Percentiles rank a stretch among this genome's conserved stretches.
Conservation (phyloP, 2,888 invertebrate species). For the Synergus japonicus region DNA sequence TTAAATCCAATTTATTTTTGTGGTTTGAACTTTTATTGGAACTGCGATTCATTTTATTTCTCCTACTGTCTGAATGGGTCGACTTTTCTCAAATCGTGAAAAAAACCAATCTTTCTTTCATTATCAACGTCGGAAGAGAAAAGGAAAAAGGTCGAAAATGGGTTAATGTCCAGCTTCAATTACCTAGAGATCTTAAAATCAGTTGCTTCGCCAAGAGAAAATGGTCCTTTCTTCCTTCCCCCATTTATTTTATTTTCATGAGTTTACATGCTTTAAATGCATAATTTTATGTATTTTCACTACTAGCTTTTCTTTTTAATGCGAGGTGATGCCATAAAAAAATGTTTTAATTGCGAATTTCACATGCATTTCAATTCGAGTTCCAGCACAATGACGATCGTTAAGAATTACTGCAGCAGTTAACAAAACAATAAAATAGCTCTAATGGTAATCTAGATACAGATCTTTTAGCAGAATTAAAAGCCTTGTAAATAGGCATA, state of each 20-base stretch:
- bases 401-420: not conserved
- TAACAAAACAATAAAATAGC: not conserved
- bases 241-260: constrained; percentile 25
- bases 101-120: constrained; percentile 30
- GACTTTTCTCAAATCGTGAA: constrained; percentile 26
- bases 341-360: not conserved
- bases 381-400: too few relatives aligned
- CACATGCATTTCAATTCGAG: not conserved
- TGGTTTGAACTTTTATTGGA: constrained; percentile 26
- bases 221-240: constrained; percentile 5
- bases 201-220: constrained; percentile 34
- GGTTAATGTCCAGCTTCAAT: constrained; percentile 39
- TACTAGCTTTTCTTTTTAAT: not conserved
- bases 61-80: constrained; percentile 1
- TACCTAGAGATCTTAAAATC: constrained; percentile 39
- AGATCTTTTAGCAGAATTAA: not conserved
- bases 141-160: constrained; percentile 33
- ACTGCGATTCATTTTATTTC: constrained; percentile 25
- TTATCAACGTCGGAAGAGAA: constrained; percentile 32
- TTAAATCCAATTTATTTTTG: not conserved
- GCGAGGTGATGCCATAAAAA: not conserved
- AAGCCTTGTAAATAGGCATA: not conserved
- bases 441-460: not conserved
- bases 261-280: not conserved
- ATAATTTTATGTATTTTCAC: not conserved